phyloP scores from a whole-genome alignment of 1,140 invertebrate genomes.

The Papilio machaon region DNA sequence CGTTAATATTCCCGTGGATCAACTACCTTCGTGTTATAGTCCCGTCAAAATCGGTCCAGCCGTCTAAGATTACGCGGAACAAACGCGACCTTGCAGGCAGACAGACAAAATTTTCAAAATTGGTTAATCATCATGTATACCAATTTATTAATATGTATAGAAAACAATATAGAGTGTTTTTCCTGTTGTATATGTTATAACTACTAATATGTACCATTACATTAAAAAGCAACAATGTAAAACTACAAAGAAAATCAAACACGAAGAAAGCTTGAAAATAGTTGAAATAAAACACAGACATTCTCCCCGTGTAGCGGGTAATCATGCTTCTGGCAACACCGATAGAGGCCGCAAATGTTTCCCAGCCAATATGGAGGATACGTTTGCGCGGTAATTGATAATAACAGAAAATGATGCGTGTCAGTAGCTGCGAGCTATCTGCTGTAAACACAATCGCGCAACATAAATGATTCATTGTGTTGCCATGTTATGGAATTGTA shows the following conservation, averaged over 20 bases:
- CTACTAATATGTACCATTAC: too few species aligned
- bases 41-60: too few species aligned
- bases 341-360: slow-evolving; percentile 50
- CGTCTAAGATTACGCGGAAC: too few species aligned
- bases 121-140: too few species aligned
- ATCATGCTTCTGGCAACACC: slow-evolving; percentile 62
- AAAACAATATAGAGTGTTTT: too few species aligned
- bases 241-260: slow-evolving; percentile 15
- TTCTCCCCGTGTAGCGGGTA: slow-evolving; percentile 51
- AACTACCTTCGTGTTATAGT: too few species aligned
- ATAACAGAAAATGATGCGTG: slow-evolving; percentile 76
- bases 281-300: slow-evolving; percentile 41
- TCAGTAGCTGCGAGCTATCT: slow-evolving; percentile 73
- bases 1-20: too few species aligned
- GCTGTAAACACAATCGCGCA: slow-evolving; percentile 56
- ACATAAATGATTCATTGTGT: slow-evolving; percentile 40
- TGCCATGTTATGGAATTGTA: slow-evolving; percentile 30
- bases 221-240: not conserved
- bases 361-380: slow-evolving; percentile 55
- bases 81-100: too few species aligned
- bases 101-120: too few species aligned
- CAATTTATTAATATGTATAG: too few species aligned
- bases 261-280: slow-evolving; percentile 41
- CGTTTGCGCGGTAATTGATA: slow-evolving; percentile 72
- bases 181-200: too few species aligned